These are phyloP conservation scores for Drosophila neotestacea DNA, from an alignment of 2,888 invertebrate genomes.

Conservation along the genomic window DNA sequence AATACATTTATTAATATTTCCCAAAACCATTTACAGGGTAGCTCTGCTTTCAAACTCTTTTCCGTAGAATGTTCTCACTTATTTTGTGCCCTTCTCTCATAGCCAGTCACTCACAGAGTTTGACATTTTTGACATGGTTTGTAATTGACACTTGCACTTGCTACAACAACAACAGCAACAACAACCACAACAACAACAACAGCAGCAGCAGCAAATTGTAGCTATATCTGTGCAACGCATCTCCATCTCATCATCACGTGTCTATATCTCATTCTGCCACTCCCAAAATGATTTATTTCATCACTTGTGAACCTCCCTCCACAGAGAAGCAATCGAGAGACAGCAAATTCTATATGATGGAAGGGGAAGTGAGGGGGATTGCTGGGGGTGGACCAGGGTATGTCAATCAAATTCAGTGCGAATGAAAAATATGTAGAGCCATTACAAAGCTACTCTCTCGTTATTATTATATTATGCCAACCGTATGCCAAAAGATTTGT, in stretches of 20 bases:
- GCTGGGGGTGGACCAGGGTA: neutral
- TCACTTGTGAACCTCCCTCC: slow-evolving; percentile 67
- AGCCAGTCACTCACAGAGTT: slow-evolving; percentile 73
- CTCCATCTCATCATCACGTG: slow-evolving; percentile 69
- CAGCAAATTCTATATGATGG: slow-evolving; percentile 4
- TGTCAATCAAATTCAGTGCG: slow-evolving; percentile 46
- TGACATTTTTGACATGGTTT: slow-evolving; percentile 83
- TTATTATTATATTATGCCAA: slow-evolving; percentile 47
- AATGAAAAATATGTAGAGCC: slow-evolving; percentile 41
- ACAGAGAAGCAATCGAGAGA: slow-evolving; percentile 10
- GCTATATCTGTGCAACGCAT: slow-evolving; percentile 42
- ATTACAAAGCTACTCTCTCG: slow-evolving; percentile 46
- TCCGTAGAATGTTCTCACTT: slow-evolving; percentile 2
- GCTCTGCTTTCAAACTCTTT: neutral
- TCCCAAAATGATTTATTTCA: slow-evolving; percentile 82
- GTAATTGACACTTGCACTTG: slow-evolving; percentile 83
- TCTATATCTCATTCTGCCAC: slow-evolving; percentile 50
- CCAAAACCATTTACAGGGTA: slow-evolving; percentile 27
- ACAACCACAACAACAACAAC: slow-evolving; percentile 21
- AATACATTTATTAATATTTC: neutral
- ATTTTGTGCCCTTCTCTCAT: slow-evolving; percentile 36
- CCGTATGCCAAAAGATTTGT: slow-evolving; percentile 49
- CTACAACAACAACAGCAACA: slow-evolving; percentile 44
- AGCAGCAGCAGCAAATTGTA: slow-evolving; percentile 17
- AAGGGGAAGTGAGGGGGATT: neutral